Percentiles rank a stretch among this genome's conserved stretches.
Conservation (phyloP, 1,140 invertebrate species). For the Drosophila nikananu region DNA sequence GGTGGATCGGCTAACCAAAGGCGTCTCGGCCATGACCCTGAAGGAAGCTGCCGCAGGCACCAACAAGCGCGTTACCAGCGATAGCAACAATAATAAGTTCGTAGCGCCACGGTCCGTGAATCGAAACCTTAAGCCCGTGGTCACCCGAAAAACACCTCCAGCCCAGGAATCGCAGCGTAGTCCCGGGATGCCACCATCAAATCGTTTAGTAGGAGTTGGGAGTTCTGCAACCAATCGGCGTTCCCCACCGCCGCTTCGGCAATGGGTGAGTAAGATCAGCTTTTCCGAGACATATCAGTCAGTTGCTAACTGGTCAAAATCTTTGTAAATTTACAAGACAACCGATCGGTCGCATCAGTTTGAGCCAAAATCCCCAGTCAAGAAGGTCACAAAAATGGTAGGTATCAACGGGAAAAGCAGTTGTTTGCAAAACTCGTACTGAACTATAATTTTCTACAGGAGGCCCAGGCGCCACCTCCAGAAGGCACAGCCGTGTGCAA, state of each 20-base stretch:
- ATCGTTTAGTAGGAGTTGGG: not conserved
- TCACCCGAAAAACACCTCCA: slow-evolving; percentile 59
- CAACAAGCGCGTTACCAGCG: slow-evolving; percentile 28
- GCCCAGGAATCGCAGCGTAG: slow-evolving; percentile 22
- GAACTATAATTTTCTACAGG: not conserved
- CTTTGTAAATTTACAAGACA: not conserved
- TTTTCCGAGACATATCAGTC: not conserved
- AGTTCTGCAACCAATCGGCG: not conserved
- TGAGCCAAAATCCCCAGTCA: slow-evolving; percentile 58
- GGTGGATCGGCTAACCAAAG: slow-evolving; percentile 47
- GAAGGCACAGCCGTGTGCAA: slow-evolving; percentile 87
- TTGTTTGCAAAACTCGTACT: not conserved
- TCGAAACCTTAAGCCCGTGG: slow-evolving; percentile 56
- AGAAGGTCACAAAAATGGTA: slow-evolving; percentile 59
- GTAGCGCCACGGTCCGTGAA: slow-evolving; percentile 27
- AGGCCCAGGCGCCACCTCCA: slow-evolving; percentile 26
- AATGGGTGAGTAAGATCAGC: slow-evolving; percentile 32
- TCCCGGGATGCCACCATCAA: not conserved
- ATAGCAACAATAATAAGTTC: slow-evolving; percentile 67
- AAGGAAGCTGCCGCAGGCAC: slow-evolving; percentile 32
- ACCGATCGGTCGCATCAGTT: slow-evolving; percentile 16
- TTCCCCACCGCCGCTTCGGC: slow-evolving; percentile 11
- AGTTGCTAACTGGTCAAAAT: not conserved
- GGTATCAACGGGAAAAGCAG: not conserved
- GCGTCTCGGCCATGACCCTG: slow-evolving; percentile 47